These are phyloP conservation scores for Psix sp. DNA, from an alignment of 1,140 invertebrate genomes.

Conservation along the genomic window DNA sequence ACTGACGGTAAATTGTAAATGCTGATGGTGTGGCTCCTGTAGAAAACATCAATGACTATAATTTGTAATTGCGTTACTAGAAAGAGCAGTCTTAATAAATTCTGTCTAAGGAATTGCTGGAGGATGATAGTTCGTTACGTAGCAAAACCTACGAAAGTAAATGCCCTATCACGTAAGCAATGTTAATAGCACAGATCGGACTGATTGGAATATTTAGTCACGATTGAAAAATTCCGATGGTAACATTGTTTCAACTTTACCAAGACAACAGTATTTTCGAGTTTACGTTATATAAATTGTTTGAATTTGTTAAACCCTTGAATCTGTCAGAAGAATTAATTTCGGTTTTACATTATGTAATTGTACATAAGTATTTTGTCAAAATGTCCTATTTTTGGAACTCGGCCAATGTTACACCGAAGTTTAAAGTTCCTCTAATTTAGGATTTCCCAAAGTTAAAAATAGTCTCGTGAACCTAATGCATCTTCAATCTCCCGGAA, in stretches of 20 bases:
- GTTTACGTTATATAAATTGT: too few relatives aligned
- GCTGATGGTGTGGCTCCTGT: too few relatives aligned
- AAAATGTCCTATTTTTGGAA: conserved; percentile 51
- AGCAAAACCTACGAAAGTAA: conserved; percentile 8
- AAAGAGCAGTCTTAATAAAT: conserved; percentile 9
- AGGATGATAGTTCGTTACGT: conserved; percentile 21
- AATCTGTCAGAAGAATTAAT: neutral
- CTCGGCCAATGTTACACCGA: conserved; percentile 46
- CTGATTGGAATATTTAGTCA: conserved; percentile 16
- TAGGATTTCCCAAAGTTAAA: conserved; percentile 30
- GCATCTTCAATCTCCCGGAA: neutral
- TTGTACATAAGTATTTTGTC: conserved; percentile 27
- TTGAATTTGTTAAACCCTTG: neutral
- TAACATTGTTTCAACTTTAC: conserved; percentile 33
- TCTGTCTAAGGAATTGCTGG: conserved; percentile 15
- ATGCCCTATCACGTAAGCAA: conserved; percentile 39
- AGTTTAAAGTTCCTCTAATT: conserved; percentile 44
- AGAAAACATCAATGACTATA: too few relatives aligned
- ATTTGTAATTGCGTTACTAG: too few relatives aligned
- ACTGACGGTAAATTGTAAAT: too few relatives aligned
- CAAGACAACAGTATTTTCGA: conserved; percentile 26
- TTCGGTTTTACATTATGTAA: conserved; percentile 30
- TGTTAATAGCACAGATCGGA: conserved; percentile 1
- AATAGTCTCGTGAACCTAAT: conserved; percentile 19
- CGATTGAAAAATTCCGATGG: conserved; percentile 4